These are phyloP conservation scores for Ceratothoa steindachneri DNA, from an alignment of 2,888 invertebrate genomes.

Conservation along the genomic window DNA sequence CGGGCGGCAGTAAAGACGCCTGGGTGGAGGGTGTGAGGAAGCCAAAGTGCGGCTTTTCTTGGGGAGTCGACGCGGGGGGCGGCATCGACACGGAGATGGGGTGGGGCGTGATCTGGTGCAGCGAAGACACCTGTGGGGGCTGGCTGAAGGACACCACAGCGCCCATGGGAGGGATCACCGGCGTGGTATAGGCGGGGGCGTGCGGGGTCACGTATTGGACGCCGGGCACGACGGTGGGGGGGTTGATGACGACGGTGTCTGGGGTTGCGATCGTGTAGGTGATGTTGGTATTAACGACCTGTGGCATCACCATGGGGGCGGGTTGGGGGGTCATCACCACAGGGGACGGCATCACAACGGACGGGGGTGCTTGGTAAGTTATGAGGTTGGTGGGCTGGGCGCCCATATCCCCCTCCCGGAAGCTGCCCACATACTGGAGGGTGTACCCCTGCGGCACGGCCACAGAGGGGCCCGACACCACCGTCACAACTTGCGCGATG, in stretches of 20 bases:
- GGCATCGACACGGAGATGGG: neutral
- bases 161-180: conserved; percentile 23
- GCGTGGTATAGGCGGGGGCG: conserved; percentile 21
- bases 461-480: conserved; percentile 38
- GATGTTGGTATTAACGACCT: conserved; percentile 44
- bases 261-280: conserved; percentile 41
- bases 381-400: conserved; percentile 19
- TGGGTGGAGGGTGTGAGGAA: neutral
- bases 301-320: conserved; percentile 36
- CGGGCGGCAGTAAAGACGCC: neutral
- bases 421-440: conserved; percentile 42
- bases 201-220: conserved; percentile 36
- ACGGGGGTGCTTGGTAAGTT: conserved; percentile 34
- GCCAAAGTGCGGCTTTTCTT: neutral
- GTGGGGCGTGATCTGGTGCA: conserved; percentile 2
- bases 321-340: conserved; percentile 38
- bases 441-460: conserved; percentile 42
- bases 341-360: conserved; percentile 42
- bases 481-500: conserved; percentile 24
- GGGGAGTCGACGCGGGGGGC: neutral
- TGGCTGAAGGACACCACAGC: conserved; percentile 31
- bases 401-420: conserved; percentile 31
- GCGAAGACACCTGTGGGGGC: conserved; percentile 16
- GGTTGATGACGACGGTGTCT: conserved; percentile 40
- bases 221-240: conserved; percentile 32